phyloP scores from a whole-genome alignment of 1,140 invertebrate genomes.

The Drosophila ohnishii region DNA sequence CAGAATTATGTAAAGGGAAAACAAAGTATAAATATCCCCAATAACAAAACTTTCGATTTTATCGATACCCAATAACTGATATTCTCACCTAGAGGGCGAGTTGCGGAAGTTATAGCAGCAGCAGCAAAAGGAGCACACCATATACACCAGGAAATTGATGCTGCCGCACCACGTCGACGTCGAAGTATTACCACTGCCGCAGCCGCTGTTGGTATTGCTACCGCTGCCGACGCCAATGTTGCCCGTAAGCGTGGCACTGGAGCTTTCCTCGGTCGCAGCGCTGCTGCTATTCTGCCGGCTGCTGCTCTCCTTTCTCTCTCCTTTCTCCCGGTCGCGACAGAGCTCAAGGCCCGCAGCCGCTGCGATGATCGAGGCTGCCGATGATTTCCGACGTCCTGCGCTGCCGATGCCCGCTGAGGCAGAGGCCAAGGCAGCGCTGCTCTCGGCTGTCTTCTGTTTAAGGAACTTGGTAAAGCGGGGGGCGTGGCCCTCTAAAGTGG shows the following conservation, averaged over 20 bases:
- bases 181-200: slow-evolving; percentile 44
- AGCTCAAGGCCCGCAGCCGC: slow-evolving; percentile 57
- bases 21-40: neutral
- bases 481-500: slow-evolving; percentile 43
- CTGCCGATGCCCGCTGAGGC: slow-evolving; percentile 25
- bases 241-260: slow-evolving; percentile 43
- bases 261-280: slow-evolving; percentile 34
- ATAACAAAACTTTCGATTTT: neutral
- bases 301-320: slow-evolving; percentile 24
- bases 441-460: slow-evolving; percentile 32
- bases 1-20: neutral
- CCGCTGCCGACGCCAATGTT: slow-evolving; percentile 28
- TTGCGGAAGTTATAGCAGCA: slow-evolving; percentile 82
- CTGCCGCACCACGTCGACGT: slow-evolving; percentile 79
- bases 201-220: slow-evolving; percentile 17
- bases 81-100: slow-evolving; percentile 75
- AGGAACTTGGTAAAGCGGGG: slow-evolving; percentile 62
- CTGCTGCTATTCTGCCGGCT: slow-evolving; percentile 25
- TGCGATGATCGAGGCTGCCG: slow-evolving; percentile 70
- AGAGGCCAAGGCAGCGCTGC: slow-evolving; percentile 13
- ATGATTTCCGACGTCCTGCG: slow-evolving; percentile 63
- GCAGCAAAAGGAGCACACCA: slow-evolving; percentile 82
- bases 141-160: slow-evolving; percentile 81
- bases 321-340: slow-evolving; percentile 25
- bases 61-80: slow-evolving; percentile 1